Conservation (phyloP, 2,113 vertebrate genomes). For the Amblyornis subalaris region DNA sequence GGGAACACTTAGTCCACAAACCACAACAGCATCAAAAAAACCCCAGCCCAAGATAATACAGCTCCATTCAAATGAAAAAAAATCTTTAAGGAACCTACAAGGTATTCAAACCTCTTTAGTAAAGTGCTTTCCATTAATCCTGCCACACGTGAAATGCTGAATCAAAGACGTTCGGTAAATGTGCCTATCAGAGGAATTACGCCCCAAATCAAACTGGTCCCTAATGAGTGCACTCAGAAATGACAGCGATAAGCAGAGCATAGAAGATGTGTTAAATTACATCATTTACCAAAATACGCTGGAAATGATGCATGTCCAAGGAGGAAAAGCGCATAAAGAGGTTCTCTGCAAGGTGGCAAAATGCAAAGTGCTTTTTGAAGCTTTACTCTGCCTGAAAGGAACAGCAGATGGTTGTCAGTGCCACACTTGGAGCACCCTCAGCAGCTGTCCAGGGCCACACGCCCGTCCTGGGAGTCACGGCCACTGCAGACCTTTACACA, state of each 20-base stretch:
- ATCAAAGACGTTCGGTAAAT: not conserved
- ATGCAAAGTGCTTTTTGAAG: not conserved
- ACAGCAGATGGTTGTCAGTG: rapidly evolving
- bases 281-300: not conserved
- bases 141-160: not conserved
- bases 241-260: not conserved
- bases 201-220: not conserved
- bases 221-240: not conserved
- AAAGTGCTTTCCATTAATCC: constrained; percentile 14
- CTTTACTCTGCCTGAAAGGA: not conserved
- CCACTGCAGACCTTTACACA: not conserved
- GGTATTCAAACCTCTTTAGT: not conserved
- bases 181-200: not conserved
- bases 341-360: not conserved
- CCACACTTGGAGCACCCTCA: rapidly evolving
- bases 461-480: rapidly evolving
- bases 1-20: not conserved
- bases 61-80: not conserved
- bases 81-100: not conserved
- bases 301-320: not conserved
- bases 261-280: not conserved
- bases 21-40: not conserved
- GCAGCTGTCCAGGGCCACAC: not conserved
- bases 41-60: not conserved
- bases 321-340: not conserved